Evolutionary conservation across 2,888 invertebrate genomes (phyloP).

Genomic region (Polia nebulosa): DNA sequence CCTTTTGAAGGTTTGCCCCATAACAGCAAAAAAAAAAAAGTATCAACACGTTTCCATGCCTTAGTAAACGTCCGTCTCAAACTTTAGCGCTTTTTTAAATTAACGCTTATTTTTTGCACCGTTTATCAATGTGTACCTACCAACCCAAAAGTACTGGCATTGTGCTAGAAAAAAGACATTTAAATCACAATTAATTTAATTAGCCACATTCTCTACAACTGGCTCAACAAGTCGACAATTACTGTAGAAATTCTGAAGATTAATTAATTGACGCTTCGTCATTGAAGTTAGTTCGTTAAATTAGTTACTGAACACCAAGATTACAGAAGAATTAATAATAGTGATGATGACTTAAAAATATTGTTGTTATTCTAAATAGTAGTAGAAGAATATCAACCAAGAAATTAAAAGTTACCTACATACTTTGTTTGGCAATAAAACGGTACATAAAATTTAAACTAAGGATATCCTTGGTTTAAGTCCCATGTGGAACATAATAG

Average conservation of each 20-base stretch:
- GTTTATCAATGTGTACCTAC: not conserved
- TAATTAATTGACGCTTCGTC: constrained; percentile 5
- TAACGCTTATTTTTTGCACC: not conserved
- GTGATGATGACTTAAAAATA: not conserved
- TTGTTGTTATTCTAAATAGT: not conserved
- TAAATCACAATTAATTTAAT: constrained; percentile 44
- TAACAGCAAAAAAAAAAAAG: not conserved
- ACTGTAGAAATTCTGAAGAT: constrained; percentile 12
- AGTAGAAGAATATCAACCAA: not conserved
- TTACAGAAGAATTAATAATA: not conserved
- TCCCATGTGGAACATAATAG: constrained; percentile 29
- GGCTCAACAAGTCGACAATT: constrained; percentile 43
- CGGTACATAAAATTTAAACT: not conserved
- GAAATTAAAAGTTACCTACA: not conserved
- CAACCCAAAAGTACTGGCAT: not conserved
- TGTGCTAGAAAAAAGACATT: constrained; percentile 36
- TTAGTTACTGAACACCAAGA: not conserved
- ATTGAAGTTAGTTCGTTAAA: not conserved
- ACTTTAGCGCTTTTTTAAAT: too few relatives aligned
- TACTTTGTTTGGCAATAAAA: not conserved
- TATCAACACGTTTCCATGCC: not conserved
- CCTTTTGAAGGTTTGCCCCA: too few relatives aligned
- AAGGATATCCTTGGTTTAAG: not conserved
- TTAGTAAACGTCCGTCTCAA: not conserved
- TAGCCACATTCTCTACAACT: constrained; percentile 14